Evolutionary conservation across 2,113 vertebrate genomes (phyloP), one percentile per base, ranked within the genome.

Genomic region (Desmodus rotundus): DNA sequence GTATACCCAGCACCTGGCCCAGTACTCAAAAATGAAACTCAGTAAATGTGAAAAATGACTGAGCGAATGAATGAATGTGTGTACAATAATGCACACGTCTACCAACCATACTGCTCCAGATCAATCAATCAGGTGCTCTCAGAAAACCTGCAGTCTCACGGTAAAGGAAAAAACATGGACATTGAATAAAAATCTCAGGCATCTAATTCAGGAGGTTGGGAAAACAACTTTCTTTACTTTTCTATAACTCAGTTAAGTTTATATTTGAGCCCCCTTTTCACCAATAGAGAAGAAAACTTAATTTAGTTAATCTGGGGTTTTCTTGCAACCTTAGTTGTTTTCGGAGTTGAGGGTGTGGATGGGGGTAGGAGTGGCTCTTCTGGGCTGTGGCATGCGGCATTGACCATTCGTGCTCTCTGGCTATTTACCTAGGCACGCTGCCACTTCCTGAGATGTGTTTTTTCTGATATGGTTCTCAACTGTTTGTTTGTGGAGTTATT

Each of bases 11-110:
- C 38, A 61, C n/a, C 24, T 78, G 31, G 28, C 19, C 63, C 33
- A 20, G 31, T 72, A 70, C 33, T 91, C 22, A 82, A 58, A 74
- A 87, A 20, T 82, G 41, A 87, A 41, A 43, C 36, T 77, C 26
- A 63, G n/a, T 58, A 68, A 87, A 78, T 78, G n/a, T 41, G 45
- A 82, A 89, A 74, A 73, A 80, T 72, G n/a, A 73, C 31, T 47
- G 61, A 56, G 12, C 36, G 31, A 54, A 47, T 58, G n/a, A 38
- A 70, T 70, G 43, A 67, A 54, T 41, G 8, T 88, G 63, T 70
- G 50, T 41, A 45, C 5, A 38, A 24, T 86, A 80, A 77, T 54
- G 65, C 80, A 33, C 11, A 45, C 16, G 43, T 14, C 12, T n/a
- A 56, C 31, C 26, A 61, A 26, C 52, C 36, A 38, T 22, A 52